A percentile compares a stretch with the other conserved stretches of the same genome.
Conservation (phyloP, 2,797 vertebrate genomes). For the Hoplostethus atlanticus region DNA sequence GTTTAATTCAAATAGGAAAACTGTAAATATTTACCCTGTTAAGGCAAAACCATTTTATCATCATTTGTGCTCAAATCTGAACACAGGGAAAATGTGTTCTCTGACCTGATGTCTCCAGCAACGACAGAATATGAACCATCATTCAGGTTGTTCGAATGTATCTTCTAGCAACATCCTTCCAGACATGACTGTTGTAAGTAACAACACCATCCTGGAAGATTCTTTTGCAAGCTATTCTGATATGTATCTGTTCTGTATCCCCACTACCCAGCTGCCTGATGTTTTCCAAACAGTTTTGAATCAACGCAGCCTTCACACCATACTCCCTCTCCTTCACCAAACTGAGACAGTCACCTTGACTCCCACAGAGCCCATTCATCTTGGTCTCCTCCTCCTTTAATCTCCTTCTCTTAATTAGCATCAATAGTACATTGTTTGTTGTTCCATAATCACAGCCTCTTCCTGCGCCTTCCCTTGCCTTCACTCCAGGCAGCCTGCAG, state of each 20-base stretch:
- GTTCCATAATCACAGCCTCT: slow-evolving; percentile 61
- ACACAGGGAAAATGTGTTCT: slow-evolving; percentile 4
- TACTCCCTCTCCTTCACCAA: slow-evolving; percentile 22
- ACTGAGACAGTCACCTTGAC: slow-evolving; percentile 33
- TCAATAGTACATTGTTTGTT: slow-evolving; percentile 64
- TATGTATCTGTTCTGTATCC: slow-evolving; percentile 7
- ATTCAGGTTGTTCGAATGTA: neutral
- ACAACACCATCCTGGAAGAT: neutral
- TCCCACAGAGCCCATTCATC: slow-evolving; percentile 52
- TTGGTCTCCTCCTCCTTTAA: slow-evolving; percentile 43
- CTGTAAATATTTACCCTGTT: neutral
- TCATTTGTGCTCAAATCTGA: neutral
- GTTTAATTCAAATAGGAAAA: neutral
- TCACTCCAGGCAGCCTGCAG: slow-evolving; percentile 25
- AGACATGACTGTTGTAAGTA: neutral
- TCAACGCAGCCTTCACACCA: slow-evolving; percentile 25
- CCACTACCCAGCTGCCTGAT: slow-evolving; percentile 6
- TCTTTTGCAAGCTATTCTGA: slow-evolving; percentile 11
- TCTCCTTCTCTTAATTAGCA: slow-evolving; percentile 51
- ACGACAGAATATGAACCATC: neutral
- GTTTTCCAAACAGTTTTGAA: slow-evolving; percentile 34
- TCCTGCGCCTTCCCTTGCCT: slow-evolving; percentile 51
- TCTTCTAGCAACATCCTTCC: neutral
- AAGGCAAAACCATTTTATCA: neutral
- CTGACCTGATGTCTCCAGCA: neutral